phyloP scores from a whole-genome alignment of 2,888 invertebrate genomes.

The Calliphora vomitoria region DNA sequence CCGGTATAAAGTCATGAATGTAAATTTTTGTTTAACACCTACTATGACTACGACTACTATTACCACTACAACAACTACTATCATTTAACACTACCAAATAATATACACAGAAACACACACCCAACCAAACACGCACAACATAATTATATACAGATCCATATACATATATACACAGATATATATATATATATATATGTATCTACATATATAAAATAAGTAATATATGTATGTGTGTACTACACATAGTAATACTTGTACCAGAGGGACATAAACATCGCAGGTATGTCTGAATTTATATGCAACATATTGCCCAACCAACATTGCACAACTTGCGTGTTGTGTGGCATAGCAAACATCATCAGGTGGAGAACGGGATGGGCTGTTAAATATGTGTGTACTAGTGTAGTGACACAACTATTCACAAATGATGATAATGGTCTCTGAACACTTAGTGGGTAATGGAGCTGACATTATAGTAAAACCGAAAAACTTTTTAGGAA shows the following conservation, averaged over 20 bases:
- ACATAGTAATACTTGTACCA: slow-evolving; percentile 25
- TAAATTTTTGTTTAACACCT: slow-evolving; percentile 72
- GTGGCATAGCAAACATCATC: background rate
- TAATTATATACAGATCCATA: slow-evolving; percentile 14
- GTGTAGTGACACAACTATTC: slow-evolving; percentile 19
- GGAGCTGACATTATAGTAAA: slow-evolving; percentile 50
- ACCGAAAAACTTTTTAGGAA: slow-evolving; percentile 44
- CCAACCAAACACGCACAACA: slow-evolving; percentile 32
- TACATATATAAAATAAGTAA: slow-evolving; percentile 9
- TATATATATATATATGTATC: background rate
- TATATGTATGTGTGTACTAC: background rate
- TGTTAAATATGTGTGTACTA: background rate
- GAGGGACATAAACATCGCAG: slow-evolving; percentile 42
- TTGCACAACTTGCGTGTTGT: background rate
- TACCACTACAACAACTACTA: slow-evolving; percentile 28
- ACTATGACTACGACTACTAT: slow-evolving; percentile 29
- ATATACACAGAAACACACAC: background rate
- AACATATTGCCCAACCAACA: slow-evolving; percentile 26
- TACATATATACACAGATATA: background rate
- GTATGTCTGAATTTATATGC: slow-evolving; percentile 32
- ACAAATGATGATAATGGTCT: slow-evolving; percentile 58
- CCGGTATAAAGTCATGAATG: slow-evolving; percentile 69
- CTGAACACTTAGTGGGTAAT: slow-evolving; percentile 61
- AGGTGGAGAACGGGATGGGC: background rate
- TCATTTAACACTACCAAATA: slow-evolving; percentile 27